phyloP scores from a whole-genome alignment of 2,113 vertebrate genomes.

The Odobenus rosmarus region DNA sequence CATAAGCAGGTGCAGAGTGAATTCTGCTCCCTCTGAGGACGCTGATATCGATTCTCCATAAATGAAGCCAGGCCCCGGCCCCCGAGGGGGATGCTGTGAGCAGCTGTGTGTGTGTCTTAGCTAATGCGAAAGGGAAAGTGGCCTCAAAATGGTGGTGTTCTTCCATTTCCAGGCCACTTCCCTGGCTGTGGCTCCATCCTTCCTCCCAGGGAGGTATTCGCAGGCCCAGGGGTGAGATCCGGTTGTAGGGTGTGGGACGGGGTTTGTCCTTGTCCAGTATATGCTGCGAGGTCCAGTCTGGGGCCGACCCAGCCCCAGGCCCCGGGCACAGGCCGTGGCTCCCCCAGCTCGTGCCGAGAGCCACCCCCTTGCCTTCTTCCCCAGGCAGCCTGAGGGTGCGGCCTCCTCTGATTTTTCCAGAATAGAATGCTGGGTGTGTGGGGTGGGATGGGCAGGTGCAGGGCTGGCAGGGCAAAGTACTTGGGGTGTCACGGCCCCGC shows the following conservation, averaged over 20 bases:
- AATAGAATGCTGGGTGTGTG: neutral
- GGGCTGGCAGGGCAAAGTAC: neutral
- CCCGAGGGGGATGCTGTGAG: neutral
- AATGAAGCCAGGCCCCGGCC: neutral
- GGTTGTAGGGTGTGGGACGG: neutral
- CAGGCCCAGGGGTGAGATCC: neutral
- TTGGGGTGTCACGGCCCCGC: neutral
- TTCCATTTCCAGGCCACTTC: neutral
- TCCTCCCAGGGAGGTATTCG: neutral
- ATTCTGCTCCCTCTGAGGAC: neutral
- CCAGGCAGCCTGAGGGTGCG: rapidly evolving
- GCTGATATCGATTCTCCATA: conserved; percentile 20
- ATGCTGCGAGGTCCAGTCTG: neutral
- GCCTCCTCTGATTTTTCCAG: neutral
- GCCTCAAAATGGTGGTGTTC: neutral
- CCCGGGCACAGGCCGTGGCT: neutral
- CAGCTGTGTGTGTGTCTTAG: neutral
- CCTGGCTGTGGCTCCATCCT: rapidly evolving
- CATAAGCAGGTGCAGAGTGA: conserved; percentile 56
- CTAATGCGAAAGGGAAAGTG: neutral
- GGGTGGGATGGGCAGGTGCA: neutral
- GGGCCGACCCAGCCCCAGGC: neutral
- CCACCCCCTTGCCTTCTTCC: neutral
- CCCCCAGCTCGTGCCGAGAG: neutral
- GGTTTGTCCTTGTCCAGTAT: neutral